A percentile compares a stretch with the other conserved stretches of the same genome.
Evolutionary conservation across 2,113 vertebrate species (phyloP).

Genomic region (Catagonus wagneri): DNA sequence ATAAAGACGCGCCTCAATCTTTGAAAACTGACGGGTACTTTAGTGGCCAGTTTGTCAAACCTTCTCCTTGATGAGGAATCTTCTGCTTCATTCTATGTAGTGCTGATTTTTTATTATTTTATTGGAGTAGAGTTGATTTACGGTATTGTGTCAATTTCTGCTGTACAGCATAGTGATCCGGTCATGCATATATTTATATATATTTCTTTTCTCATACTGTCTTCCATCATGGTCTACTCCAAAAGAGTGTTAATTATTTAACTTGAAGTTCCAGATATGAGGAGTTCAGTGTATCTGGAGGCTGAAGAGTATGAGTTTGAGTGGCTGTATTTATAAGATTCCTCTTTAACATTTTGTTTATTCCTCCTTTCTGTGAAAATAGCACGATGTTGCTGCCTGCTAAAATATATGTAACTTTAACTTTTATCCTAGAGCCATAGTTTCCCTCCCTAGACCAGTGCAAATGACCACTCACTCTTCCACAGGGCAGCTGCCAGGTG

Average conservation of each 20-base stretch:
- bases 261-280: not conserved
- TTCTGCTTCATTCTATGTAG: not conserved
- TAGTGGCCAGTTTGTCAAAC: not conserved
- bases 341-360: not conserved
- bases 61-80: not conserved
- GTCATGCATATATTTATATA: too few species aligned
- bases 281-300: not conserved
- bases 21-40: not conserved
- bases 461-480: not conserved
- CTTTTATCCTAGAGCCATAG: not conserved
- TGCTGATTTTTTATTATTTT: not conserved
- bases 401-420: not conserved
- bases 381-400: not conserved
- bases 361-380: not conserved
- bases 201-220: too few species aligned
- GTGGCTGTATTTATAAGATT: not conserved
- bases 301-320: not conserved
- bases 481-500: not conserved
- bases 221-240: too few species aligned
- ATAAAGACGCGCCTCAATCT: not conserved
- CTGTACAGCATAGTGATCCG: too few species aligned
- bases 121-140: too few species aligned
- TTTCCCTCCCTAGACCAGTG: accelerated
- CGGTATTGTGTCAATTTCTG: too few species aligned
- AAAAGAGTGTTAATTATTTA: not conserved